Evolutionary conservation across 2,888 invertebrate species (phyloP).

Genomic region (Micoletzkya japonica): DNA sequence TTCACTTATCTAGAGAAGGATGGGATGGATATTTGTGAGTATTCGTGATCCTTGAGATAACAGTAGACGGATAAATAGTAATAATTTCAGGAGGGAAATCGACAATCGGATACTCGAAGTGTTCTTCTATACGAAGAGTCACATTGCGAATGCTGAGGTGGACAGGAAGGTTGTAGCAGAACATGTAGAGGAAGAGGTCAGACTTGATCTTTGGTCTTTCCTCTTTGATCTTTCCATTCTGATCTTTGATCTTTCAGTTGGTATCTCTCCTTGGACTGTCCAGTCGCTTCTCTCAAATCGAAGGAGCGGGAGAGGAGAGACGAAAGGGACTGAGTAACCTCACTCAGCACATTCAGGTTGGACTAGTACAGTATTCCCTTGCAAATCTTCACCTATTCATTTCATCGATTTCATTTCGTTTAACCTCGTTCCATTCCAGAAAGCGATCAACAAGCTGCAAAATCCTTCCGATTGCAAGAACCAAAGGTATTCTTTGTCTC

Average conservation of each 20-base stretch:
- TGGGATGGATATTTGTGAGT: too few relatives aligned
- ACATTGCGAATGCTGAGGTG: neutral
- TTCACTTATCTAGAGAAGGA: too few relatives aligned
- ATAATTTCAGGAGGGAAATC: constrained; percentile 4
- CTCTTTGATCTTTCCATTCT: neutral
- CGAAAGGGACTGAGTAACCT: constrained; percentile 32
- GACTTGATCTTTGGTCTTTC: neutral
- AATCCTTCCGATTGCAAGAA: constrained; percentile 52
- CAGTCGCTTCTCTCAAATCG: constrained; percentile 29
- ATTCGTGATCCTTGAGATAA: too few relatives aligned
- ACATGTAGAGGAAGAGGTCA: constrained; percentile 17
- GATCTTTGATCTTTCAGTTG: constrained; percentile 28
- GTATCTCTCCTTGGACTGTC: constrained; percentile 35
- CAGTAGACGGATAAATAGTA: too few relatives aligned
- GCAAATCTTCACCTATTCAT: neutral
- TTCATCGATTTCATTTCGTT: neutral
- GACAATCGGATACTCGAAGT: constrained; percentile 12
- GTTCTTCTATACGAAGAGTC: constrained; percentile 17
- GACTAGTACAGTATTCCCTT: neutral
- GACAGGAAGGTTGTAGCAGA: neutral
- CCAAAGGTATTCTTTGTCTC: too few relatives aligned
- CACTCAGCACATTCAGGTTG: constrained; percentile 16
- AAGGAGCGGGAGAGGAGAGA: constrained; percentile 30
- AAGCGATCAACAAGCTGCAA: constrained; percentile 47
- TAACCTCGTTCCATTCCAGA: constrained; percentile 25